Evolutionary conservation across 2,113 vertebrate species (phyloP).

Genomic region (Anarrhichthys ocellatus): DNA sequence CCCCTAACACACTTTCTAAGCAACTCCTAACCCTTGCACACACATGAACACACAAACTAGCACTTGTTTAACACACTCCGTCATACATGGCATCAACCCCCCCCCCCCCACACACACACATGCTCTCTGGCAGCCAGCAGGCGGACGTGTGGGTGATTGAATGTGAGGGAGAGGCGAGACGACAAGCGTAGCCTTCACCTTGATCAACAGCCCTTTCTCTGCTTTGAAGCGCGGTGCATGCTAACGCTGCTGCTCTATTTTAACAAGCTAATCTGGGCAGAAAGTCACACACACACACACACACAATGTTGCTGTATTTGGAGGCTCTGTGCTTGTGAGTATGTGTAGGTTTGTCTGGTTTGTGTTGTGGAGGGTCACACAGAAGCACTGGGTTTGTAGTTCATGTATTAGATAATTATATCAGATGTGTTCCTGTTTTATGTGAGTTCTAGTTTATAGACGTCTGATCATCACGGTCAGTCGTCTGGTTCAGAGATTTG

Average conservation of each 20-base stretch:
- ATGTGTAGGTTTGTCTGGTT: not conserved
- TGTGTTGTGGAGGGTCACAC: not conserved
- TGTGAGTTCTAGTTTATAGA: not conserved
- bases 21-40: slow-evolving; percentile 13
- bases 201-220: slow-evolving; percentile 70
- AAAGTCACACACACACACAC: slow-evolving; percentile 17
- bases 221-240: slow-evolving; percentile 63
- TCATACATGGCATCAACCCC: slow-evolving; percentile 1
- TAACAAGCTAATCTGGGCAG: slow-evolving; percentile 76
- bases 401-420: not conserved
- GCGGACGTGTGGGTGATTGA: slow-evolving; percentile 58
- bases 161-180: slow-evolving; percentile 58
- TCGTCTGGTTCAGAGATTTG: not conserved
- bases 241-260: slow-evolving; percentile 66
- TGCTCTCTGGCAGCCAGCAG: slow-evolving; percentile 35
- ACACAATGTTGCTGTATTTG: not conserved
- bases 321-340: not conserved
- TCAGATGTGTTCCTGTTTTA: not conserved
- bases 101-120: not conserved
- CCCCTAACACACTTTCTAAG: slow-evolving; percentile 20
- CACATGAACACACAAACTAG: slow-evolving; percentile 1
- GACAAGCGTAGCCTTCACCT: slow-evolving; percentile 75
- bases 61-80: slow-evolving; percentile 6
- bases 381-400: not conserved
- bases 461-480: not conserved